phyloP scores from a whole-genome alignment of 2,888 invertebrate species.

The Rhorus exstirpatorius region DNA sequence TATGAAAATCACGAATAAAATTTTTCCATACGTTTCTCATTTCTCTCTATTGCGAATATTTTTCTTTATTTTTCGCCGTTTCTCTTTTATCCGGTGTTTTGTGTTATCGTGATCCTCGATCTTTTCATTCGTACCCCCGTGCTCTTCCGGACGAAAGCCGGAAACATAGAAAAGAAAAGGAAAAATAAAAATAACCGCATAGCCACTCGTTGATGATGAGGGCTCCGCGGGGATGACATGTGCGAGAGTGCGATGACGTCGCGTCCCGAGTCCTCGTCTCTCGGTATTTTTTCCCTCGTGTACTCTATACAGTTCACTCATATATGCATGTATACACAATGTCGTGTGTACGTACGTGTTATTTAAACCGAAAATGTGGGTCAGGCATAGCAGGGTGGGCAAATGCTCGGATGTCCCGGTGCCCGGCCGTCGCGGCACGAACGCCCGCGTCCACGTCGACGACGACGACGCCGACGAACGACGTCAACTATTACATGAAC shows the following conservation, averaged over 20 bases:
- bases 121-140: conserved; percentile 29
- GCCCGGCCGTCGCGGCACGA: conserved; percentile 65
- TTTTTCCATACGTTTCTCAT: neutral
- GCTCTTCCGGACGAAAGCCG: conserved; percentile 50
- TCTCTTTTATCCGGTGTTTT: neutral
- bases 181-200: conserved; percentile 30
- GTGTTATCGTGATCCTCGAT: conserved; percentile 9
- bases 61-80: neutral
- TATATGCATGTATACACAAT: conserved; percentile 52
- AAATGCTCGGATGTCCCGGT: conserved; percentile 46
- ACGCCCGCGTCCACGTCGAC: conserved; percentile 61
- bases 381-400: conserved; percentile 71
- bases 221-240: conserved; percentile 28
- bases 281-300: conserved; percentile 20
- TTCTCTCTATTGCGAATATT: neutral
- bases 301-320: conserved; percentile 20
- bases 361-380: conserved; percentile 80
- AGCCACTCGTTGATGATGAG: conserved; percentile 48
- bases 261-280: conserved; percentile 24
- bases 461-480: conserved; percentile 40
- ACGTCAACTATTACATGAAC: conserved; percentile 42
- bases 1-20: too few species aligned
- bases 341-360: conserved; percentile 70
- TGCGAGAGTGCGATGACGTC: conserved; percentile 47
- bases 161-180: conserved; percentile 34